Evolutionary conservation across 2,888 invertebrate genomes (phyloP).

Genomic region (Caenorhabditis uteleia): DNA sequence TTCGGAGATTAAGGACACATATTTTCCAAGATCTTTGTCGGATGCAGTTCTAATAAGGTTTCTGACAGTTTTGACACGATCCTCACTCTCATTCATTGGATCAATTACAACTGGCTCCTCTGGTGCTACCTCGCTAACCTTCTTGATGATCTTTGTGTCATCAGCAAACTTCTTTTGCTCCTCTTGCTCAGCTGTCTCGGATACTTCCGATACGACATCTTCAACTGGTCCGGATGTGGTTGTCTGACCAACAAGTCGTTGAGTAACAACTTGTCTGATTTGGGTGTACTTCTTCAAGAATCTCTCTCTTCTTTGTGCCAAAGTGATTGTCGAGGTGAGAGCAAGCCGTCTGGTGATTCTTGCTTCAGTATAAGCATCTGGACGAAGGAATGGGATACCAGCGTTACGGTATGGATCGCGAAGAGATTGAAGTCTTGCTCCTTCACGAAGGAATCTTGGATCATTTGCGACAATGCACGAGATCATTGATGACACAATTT

Average conservation of each 20-base stretch:
- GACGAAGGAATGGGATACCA: constrained; percentile 46
- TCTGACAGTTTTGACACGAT: constrained; percentile 36
- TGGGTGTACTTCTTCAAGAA: constrained; percentile 45
- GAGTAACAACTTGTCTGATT: constrained; percentile 31
- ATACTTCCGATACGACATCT: constrained; percentile 20
- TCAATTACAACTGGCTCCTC: too few species aligned
- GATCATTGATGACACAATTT: constrained; percentile 48
- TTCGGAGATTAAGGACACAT: constrained; percentile 45
- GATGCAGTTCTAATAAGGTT: constrained; percentile 42
- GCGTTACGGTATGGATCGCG: constrained; percentile 43
- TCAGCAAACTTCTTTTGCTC: neutral
- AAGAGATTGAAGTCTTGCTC: constrained; percentile 35
- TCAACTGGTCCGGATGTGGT: constrained; percentile 20
- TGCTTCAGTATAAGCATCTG: constrained; percentile 47
- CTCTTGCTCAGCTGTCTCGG: constrained; percentile 6
- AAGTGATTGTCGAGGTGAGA: constrained; percentile 34
- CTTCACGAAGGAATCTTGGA: constrained; percentile 35
- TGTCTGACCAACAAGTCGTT: constrained; percentile 19
- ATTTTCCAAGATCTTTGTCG: constrained; percentile 40
- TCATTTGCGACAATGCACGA: constrained; percentile 43
- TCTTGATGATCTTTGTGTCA: neutral
- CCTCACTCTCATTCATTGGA: constrained; percentile 11
- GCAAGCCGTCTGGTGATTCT: constrained; percentile 43
- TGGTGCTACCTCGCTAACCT: constrained; percentile 1
- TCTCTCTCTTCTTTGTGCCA: constrained; percentile 36